Conservation (phyloP, 2,888 invertebrate species). For the Fragum fragum region DNA sequence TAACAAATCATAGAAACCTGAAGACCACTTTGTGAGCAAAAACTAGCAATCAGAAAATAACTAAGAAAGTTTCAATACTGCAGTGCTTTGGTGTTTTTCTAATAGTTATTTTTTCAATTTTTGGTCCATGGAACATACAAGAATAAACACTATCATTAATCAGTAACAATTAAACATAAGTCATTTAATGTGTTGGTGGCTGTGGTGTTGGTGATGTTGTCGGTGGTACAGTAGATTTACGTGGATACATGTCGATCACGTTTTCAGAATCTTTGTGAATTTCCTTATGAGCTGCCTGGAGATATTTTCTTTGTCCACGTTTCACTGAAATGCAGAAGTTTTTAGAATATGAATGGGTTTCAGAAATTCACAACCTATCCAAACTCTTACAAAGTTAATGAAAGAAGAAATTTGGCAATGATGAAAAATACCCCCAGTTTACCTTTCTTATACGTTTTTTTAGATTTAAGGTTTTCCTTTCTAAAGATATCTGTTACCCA, state of each 20-base stretch:
- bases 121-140: not conserved
- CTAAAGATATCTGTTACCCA: too few species aligned
- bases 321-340: conserved; percentile 82
- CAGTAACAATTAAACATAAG: not conserved
- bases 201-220: conserved; percentile 39
- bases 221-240: conserved; percentile 63
- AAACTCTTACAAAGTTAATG: too few species aligned
- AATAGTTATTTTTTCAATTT: not conserved
- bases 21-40: too few species aligned
- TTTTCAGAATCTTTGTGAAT: conserved; percentile 81
- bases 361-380: too few species aligned
- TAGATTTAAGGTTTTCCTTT: too few species aligned
- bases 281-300: conserved; percentile 85
- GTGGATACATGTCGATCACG: conserved; percentile 76
- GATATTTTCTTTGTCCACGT: conserved; percentile 81
- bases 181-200: conserved; percentile 27
- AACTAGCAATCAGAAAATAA: not conserved
- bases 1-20: too few species aligned
- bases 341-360: too few species aligned
- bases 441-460: too few species aligned
- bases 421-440: too few species aligned
- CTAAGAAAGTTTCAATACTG: not conserved
- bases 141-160: not conserved
- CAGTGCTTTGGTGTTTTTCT: not conserved
- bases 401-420: too few species aligned